These are phyloP conservation scores for Hyperopisus bebe DNA, from an alignment of 2,113 vertebrate species.

Conservation along the genomic window DNA sequence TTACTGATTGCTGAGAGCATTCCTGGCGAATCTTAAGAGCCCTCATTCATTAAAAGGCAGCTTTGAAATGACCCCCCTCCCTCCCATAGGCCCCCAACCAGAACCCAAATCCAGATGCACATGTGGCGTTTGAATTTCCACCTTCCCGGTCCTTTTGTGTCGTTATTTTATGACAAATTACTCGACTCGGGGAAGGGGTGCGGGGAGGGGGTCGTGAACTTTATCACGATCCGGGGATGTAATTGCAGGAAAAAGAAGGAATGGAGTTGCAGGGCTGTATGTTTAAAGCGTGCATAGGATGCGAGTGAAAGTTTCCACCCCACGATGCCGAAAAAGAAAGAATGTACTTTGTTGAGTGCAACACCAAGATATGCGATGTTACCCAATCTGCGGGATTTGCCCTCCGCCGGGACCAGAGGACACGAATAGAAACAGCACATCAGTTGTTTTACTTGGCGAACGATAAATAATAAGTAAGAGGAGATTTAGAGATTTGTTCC, in stretches of 20 bases:
- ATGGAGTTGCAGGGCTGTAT: not conserved
- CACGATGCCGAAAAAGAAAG: not conserved
- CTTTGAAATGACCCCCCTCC: not conserved
- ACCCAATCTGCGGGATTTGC: not conserved
- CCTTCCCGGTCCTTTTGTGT: not conserved
- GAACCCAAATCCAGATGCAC: not conserved
- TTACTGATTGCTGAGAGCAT: not conserved
- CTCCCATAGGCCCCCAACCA: not conserved
- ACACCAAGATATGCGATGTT: not conserved
- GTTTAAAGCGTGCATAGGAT: not conserved
- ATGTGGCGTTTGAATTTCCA: not conserved
- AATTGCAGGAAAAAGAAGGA: not conserved
- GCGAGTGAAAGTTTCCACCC: not conserved
- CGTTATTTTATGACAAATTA: slow-evolving; percentile 11
- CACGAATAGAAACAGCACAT: not conserved
- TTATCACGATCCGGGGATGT: not conserved
- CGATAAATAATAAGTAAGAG: not conserved
- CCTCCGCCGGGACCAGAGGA: not conserved
- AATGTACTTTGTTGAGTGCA: not conserved
- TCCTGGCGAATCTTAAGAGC: not conserved
- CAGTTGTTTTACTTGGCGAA: slow-evolving; percentile 4
- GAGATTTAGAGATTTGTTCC: not conserved
- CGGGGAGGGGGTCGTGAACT: not conserved
- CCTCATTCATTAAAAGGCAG: not conserved
- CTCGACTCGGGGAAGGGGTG: not conserved